These are phyloP conservation scores for Heliornis fulica DNA, from an alignment of 2,113 vertebrate species.

Conservation along the genomic window DNA sequence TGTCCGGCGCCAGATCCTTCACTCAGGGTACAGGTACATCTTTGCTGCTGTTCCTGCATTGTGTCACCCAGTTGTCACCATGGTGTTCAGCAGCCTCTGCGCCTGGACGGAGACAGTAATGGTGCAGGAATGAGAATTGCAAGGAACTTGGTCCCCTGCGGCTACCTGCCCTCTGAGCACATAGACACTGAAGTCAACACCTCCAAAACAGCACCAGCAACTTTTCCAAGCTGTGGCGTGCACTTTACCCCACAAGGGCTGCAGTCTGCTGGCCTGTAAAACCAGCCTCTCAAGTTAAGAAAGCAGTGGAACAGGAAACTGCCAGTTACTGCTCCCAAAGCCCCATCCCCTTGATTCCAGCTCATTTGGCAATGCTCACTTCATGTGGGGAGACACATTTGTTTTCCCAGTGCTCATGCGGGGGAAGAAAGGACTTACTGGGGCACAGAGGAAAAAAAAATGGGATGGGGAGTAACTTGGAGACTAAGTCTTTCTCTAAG, in stretches of 20 bases:
- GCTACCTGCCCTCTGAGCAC: background rate
- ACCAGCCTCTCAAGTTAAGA: background rate
- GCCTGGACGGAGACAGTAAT: background rate
- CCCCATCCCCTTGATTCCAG: background rate
- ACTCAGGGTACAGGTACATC: background rate
- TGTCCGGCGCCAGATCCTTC: background rate
- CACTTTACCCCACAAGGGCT: background rate
- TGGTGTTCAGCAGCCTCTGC: background rate
- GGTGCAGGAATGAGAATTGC: accelerated
- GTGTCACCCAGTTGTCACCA: background rate
- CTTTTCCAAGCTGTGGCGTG: background rate
- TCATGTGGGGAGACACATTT: background rate
- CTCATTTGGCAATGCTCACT: background rate
- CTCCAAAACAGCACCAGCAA: background rate
- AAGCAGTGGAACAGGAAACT: background rate
- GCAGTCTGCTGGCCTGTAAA: background rate
- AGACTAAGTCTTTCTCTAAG: background rate
- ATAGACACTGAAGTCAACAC: background rate
- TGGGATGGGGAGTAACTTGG: background rate
- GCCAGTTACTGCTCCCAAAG: background rate
- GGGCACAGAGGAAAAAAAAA: background rate
- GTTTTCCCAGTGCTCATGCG: background rate
- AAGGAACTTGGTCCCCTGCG: background rate
- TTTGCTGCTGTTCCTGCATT: accelerated
- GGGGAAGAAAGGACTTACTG: background rate